A percentile compares a stretch with the other conserved stretches of the same genome.
phyloP scores from a whole-genome alignment of 2,797 vertebrate species.

The Sitta carolinensis region DNA sequence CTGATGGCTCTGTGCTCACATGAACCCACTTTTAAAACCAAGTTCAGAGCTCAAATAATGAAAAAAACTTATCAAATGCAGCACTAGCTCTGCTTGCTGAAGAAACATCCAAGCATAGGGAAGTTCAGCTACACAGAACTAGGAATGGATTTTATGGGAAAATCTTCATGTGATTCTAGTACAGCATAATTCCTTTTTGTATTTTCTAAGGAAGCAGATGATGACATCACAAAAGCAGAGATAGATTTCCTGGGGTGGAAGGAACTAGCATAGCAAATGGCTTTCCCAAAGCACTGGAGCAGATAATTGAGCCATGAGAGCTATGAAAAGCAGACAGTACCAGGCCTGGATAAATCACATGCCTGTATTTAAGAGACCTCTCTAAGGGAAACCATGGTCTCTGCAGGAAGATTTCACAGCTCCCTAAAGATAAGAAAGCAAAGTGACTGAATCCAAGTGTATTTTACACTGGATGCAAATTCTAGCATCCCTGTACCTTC shows the following conservation, averaged over 20 bases:
- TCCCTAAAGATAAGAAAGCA: background rate
- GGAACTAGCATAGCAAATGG: background rate
- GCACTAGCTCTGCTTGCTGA: background rate
- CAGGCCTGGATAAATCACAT: background rate
- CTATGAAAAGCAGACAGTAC: background rate
- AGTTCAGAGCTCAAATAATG: background rate
- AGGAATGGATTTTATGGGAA: background rate
- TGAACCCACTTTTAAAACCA: background rate
- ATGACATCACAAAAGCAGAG: background rate
- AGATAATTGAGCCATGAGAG: slow-evolving; percentile 40
- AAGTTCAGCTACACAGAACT: background rate
- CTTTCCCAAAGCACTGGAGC: slow-evolving; percentile 13
- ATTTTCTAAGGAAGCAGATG: slow-evolving; percentile 9
- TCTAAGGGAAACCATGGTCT: background rate
- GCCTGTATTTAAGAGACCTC: background rate
- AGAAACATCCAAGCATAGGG: background rate
- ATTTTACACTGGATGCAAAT: background rate
- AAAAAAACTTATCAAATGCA: background rate
- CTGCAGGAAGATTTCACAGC: background rate
- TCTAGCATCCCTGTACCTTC: background rate
- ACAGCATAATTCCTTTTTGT: background rate
- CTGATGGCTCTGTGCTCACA: background rate
- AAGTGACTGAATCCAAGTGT: background rate
- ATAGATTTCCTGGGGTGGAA: background rate
- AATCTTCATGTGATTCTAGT: background rate